Evolutionary conservation across 2,888 invertebrate species (phyloP).

Genomic region (Neocrepidodera transversa): DNA sequence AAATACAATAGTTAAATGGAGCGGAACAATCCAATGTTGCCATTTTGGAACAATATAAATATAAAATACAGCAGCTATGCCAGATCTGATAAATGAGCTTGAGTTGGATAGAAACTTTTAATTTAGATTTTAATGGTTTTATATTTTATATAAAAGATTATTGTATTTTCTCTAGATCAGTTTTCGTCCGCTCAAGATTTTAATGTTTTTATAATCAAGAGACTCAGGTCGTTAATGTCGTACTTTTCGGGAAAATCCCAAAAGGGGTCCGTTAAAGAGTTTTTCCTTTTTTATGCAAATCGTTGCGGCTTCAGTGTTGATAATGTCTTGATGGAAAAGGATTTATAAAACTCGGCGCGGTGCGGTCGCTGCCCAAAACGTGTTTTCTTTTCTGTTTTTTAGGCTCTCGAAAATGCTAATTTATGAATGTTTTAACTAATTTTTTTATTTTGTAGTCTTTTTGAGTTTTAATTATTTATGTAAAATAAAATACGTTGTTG

Average conservation of each 20-base stretch:
- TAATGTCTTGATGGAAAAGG: slow-evolving; percentile 33
- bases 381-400: slow-evolving; percentile 13
- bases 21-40: too few relatives aligned
- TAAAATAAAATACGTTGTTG: too few relatives aligned
- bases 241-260: slow-evolving; percentile 52
- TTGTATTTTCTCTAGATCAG: not conserved
- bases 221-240: slow-evolving; percentile 48
- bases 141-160: too few relatives aligned
- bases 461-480: too few relatives aligned
- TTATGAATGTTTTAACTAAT: not conserved
- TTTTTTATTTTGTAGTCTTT: not conserved
- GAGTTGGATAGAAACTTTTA: too few relatives aligned
- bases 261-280: slow-evolving; percentile 57
- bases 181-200: slow-evolving; percentile 47
- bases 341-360: slow-evolving; percentile 22
- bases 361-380: slow-evolving; percentile 11
- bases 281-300: slow-evolving; percentile 61
- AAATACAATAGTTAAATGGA: too few relatives aligned
- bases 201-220: slow-evolving; percentile 62
- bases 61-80: too few relatives aligned
- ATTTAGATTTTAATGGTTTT: too few relatives aligned
- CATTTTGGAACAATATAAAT: too few relatives aligned
- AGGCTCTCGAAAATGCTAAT: slow-evolving; percentile 16
- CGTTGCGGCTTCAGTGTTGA: slow-evolving; percentile 29
- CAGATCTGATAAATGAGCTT: too few relatives aligned